A percentile compares a stretch with the other conserved stretches of the same genome.
Evolutionary conservation across 2,888 invertebrate genomes (phyloP).

Genomic region (Drosophila multiciliata): DNA sequence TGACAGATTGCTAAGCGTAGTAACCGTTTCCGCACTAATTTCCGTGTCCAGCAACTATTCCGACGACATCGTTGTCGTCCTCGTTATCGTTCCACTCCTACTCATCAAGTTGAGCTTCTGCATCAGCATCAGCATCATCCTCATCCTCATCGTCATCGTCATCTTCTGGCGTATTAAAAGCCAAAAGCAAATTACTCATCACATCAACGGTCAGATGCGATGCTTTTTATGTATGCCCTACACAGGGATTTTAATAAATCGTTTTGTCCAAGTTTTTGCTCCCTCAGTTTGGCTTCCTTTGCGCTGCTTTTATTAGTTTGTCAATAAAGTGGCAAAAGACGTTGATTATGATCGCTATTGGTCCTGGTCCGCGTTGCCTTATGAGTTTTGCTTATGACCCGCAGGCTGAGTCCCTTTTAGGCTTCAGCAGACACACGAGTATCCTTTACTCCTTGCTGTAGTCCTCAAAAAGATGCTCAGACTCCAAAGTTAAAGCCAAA

Average conservation of each 20-base stretch:
- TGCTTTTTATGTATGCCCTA: slow-evolving; percentile 65
- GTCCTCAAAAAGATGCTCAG: slow-evolving; percentile 7
- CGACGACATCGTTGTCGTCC: slow-evolving; percentile 40
- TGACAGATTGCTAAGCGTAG: slow-evolving; percentile 78
- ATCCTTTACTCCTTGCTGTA: slow-evolving; percentile 15
- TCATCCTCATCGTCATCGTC: slow-evolving; percentile 24
- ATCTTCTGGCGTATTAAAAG: slow-evolving; percentile 76
- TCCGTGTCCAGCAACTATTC: slow-evolving; percentile 75
- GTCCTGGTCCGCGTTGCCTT: slow-evolving; percentile 23
- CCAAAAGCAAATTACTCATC: slow-evolving; percentile 83
- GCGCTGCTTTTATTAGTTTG: slow-evolving; percentile 79
- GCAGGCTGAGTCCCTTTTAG: slow-evolving; percentile 55
- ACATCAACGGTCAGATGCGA: slow-evolving; percentile 73
- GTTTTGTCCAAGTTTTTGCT: slow-evolving; percentile 54
- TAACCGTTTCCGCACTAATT: slow-evolving; percentile 76
- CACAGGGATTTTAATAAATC: slow-evolving; percentile 81
- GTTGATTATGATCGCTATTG: slow-evolving; percentile 66
- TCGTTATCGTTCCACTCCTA: slow-evolving; percentile 35
- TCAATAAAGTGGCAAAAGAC: slow-evolving; percentile 79
- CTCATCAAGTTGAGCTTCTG: slow-evolving; percentile 4
- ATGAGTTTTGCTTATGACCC: slow-evolving; percentile 57
- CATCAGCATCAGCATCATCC: slow-evolving; percentile 16
- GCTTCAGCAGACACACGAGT: slow-evolving; percentile 29
- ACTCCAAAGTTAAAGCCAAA: neutral
- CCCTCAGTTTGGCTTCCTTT: slow-evolving; percentile 6